These are phyloP conservation scores for Vultur gryphus DNA, from an alignment of 2,797 vertebrate genomes.

Conservation along the genomic window DNA sequence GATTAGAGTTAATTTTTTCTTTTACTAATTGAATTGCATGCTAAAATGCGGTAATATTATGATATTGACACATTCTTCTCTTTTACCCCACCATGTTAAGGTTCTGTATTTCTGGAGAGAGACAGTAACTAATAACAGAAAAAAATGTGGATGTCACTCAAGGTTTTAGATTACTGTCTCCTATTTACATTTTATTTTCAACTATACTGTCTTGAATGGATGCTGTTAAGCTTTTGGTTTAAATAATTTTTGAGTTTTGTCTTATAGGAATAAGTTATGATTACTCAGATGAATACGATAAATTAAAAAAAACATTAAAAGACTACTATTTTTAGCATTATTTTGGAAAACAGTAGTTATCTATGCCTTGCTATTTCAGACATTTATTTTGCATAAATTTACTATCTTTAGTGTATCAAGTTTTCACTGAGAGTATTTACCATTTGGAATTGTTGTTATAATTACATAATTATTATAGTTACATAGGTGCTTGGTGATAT, in stretches of 20 bases:
- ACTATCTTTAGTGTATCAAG: not conserved
- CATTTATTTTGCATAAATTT: not conserved
- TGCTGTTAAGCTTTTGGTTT: not conserved
- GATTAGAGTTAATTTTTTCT: not conserved
- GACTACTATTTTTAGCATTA: not conserved
- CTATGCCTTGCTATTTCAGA: not conserved
- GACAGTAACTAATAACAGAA: not conserved
- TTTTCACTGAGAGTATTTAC: not conserved
- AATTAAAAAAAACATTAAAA: not conserved
- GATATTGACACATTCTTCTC: not conserved
- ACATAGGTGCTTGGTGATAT: not conserved
- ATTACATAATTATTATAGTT: not conserved
- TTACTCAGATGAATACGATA: not conserved
- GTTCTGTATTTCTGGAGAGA: not conserved
- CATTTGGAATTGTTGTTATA: not conserved
- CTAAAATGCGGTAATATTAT: not conserved
- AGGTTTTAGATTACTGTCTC: not conserved
- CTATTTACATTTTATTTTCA: not conserved
- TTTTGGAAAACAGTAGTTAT: not conserved
- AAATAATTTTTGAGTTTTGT: not conserved
- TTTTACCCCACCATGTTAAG: not conserved
- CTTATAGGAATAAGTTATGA: not conserved
- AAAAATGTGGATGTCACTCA: not conserved
- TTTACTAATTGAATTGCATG: not conserved
- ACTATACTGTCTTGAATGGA: not conserved